phyloP scores from a whole-genome alignment of 2,113 vertebrate species.

The Dolichallabes microphthalmus region DNA sequence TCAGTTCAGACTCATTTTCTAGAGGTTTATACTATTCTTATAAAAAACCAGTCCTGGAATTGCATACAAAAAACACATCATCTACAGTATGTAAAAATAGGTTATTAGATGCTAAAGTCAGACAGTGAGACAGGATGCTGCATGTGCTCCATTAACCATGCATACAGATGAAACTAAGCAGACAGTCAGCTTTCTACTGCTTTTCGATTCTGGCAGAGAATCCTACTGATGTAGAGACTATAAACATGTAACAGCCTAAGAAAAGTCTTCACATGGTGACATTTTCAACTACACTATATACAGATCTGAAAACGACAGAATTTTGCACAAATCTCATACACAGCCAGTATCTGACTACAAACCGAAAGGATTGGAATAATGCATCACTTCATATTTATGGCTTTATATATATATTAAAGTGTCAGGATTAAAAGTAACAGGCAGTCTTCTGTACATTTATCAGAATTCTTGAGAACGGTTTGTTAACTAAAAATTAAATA shows the following conservation, averaged over 20 bases:
- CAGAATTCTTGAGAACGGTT: not conserved
- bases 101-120: not conserved
- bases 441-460: not conserved
- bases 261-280: not conserved
- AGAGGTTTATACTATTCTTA: no score
- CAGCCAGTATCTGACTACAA: no score
- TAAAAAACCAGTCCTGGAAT: not conserved
- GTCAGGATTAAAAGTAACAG: not conserved
- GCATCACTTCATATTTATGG: not conserved
- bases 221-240: not conserved
- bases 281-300: not conserved
- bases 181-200: not conserved
- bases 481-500: not conserved
- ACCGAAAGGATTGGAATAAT: not conserved
- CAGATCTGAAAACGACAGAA: not conserved
- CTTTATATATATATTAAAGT: not conserved
- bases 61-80: not conserved
- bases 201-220: not conserved
- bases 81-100: not conserved
- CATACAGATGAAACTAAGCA: conserved; percentile 3
- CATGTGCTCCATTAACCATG: conserved; percentile 27
- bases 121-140: not conserved
- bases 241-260: not conserved
- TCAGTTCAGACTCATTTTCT: no score
- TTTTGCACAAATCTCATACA: not conserved